These are phyloP conservation scores for Eulemur macaco DNA, from an alignment of 2,113 vertebrate species.

Conservation along the genomic window DNA sequence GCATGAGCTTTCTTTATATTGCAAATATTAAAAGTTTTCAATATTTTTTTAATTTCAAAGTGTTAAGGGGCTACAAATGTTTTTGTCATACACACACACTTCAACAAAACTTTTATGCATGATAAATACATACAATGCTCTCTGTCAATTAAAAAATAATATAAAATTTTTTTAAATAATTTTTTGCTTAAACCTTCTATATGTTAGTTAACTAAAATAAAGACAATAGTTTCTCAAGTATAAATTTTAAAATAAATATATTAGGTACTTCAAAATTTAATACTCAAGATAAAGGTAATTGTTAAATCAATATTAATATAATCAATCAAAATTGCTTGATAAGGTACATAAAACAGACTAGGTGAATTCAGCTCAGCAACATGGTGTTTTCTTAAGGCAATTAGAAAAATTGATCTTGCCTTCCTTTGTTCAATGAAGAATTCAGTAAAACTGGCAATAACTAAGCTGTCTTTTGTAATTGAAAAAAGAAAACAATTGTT, in stretches of 20 bases:
- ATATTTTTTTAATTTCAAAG: neutral
- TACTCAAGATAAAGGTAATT: neutral
- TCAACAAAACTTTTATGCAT: neutral
- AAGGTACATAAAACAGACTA: neutral
- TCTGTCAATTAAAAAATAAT: neutral
- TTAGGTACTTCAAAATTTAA: neutral
- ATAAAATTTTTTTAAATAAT: neutral
- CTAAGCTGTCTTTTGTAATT: neutral
- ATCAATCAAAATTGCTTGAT: neutral
- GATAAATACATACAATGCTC: neutral
- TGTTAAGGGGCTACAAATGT: too few relatives aligned
- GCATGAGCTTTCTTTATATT: neutral
- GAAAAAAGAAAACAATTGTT: neutral
- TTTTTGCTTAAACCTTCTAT: neutral
- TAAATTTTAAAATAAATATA: neutral
- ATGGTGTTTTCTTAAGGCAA: neutral
- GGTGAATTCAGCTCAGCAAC: neutral
- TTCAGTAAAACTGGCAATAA: neutral
- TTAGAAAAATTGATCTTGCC: neutral
- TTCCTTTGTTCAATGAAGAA: neutral
- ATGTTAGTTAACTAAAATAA: neutral
- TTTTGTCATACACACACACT: neutral
- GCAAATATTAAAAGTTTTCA: neutral
- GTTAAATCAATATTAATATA: neutral
- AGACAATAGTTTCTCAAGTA: neutral